Base-by-base conservation (phyloP, 2,888 invertebrate genomes). In the Sepiola atlantica region DNA sequence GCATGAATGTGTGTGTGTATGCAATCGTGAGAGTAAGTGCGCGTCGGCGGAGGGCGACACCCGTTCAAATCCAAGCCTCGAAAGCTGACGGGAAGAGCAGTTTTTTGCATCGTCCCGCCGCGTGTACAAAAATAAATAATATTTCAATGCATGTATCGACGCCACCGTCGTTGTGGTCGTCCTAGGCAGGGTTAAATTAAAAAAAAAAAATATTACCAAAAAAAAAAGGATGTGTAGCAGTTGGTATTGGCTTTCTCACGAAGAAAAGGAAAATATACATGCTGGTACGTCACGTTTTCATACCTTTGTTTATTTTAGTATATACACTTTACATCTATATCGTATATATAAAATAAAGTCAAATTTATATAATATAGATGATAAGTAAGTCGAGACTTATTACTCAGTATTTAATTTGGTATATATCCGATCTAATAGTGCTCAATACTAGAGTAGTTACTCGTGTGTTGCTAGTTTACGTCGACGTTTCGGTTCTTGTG, bases 211-310 rank as follows among this genome's bases (percentile, higher is more conserved):
- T n/a, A 45, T 45, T 45, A 45, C 45, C 45, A 45, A 45, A 45
- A 45, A 45, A 45, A 6, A n/a, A n/a, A 77, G n/a, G 77, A 77
- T 77, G 77, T 77, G 77, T n/a, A 77, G 77, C n/a, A n/a, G n/a
- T n/a, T 77, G 77, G 77, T 77, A 77, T 18, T 77, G 77, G 77
- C 77, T 77, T 77, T 16, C 77, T 32, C 12, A 77, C 77, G 77
- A 77, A n/a, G 77, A 77, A 77, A 77, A 77, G 77, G 77, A 77
- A 20, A 77, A 77, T 77, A 77, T 77, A 77, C 77, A 77, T 77
- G 16, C n/a, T 77, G 77, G 77, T 77, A 77, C 77, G 77, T 77
- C 77, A n/a, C 45, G 77, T 77, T 77, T 77, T 77, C 1, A 28
- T 77, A 77, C 16, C 10, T 77, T 45, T 45, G 2, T 2, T 45